Base-by-base conservation (phyloP, 2,888 invertebrate species). In the Pteria penguin region DNA sequence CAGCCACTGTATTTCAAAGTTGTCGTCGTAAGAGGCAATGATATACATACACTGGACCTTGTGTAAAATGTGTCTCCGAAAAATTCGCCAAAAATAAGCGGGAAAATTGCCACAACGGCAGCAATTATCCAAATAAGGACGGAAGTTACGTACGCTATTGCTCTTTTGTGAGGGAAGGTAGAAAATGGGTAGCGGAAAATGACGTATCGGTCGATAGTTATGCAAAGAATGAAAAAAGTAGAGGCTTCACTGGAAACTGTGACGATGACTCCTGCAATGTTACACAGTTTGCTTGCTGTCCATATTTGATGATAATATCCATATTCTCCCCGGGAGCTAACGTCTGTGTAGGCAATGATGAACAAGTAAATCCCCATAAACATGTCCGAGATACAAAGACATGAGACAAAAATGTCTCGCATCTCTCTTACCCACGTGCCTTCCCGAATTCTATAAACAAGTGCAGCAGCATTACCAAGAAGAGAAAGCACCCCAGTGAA, bases 21-120 rank as follows among this genome's bases (percentile, higher is more conserved):
- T 24, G 68, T 52, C 4, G 57, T 31, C 8, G 68, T 52, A 4
- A 68, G 32, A 26, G 68, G 68, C 14, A 68, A 14, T 11, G 68
- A 68, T n/a, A 68, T 68, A 55, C 68, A 68, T 3, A 68, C 57
- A 57, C 68, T 57, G 2, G 68, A 55, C 18, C 55, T 18, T 14
- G 68, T 52, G 29, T 68, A 68, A 18, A 31, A 68, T 14, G 11
- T 45, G 45, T 18, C 45, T 18, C 45, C 45, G 18, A 45, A 45
- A 18, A 45, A 45, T 8, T 45, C 45, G 45, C 11, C 11, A 18
- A 45, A 45, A 18, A 45, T 14, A 18, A 45, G 18, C 45, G 45
- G 45, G 45, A 45, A 14, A 45, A 45, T 45, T 18, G 45, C 45
- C 45, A 45, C 45, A 18, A 45, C 45, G 8, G 18, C 18, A 18